Percentiles rank a stretch among this genome's conserved stretches.
Conservation (phyloP, 2,888 invertebrate species). For the Axea sp. region DNA sequence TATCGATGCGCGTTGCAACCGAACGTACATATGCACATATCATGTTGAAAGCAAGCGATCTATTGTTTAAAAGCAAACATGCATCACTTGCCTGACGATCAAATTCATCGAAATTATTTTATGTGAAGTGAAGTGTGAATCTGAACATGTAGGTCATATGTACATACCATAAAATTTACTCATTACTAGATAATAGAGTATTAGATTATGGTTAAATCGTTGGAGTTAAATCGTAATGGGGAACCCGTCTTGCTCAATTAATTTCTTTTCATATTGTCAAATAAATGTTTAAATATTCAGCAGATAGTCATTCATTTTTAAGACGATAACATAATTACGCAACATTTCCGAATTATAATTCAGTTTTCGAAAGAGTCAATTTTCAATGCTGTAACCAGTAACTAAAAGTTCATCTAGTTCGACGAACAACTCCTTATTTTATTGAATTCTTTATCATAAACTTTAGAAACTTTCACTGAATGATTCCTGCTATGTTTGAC, state of each 20-base stretch:
- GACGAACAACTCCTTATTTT: constrained; percentile 16
- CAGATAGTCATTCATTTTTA: constrained; percentile 1
- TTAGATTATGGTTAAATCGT: constrained; percentile 31
- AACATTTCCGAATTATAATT: constrained; percentile 25
- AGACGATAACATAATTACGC: constrained; percentile 12
- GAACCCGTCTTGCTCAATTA: constrained; percentile 12
- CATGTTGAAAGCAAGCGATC: constrained; percentile 58
- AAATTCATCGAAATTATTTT: constrained; percentile 60
- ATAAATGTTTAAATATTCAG: constrained; percentile 38
- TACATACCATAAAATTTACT: constrained; percentile 48
- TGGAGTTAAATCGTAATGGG: constrained; percentile 19
- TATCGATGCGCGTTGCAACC: constrained; percentile 53
- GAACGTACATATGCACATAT: constrained; percentile 58
- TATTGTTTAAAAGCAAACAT: constrained; percentile 61
- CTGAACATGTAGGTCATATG: constrained; percentile 47
- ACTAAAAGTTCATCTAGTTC: constrained; percentile 20
- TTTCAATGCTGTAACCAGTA: too few relatives aligned
- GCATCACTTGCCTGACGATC: constrained; percentile 57
- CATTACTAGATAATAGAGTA: constrained; percentile 46
- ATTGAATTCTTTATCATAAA: constrained; percentile 12
- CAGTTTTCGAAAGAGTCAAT: neutral
- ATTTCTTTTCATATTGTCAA: constrained; percentile 27
- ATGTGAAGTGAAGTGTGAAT: constrained; percentile 50
- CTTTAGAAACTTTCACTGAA: neutral
- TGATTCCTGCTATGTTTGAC: neutral